Evolutionary conservation across 2,113 vertebrate genomes (phyloP).

Genomic region (Anarrhichthys ocellatus): DNA sequence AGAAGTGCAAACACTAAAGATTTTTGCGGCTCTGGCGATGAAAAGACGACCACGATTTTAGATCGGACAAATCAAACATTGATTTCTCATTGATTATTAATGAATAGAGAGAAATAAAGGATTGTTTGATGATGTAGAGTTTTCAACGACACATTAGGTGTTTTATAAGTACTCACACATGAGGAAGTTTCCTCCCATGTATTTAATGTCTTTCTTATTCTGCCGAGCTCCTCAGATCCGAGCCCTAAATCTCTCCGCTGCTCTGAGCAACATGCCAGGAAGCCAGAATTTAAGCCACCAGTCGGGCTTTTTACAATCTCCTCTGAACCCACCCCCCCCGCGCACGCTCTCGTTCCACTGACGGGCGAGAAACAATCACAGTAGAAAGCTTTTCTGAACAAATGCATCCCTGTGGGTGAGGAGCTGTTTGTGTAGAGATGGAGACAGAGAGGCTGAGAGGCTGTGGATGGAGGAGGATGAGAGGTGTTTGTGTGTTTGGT

Average conservation of each 20-base stretch:
- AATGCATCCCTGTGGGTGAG: conserved; percentile 16
- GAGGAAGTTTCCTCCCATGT: too few relatives aligned
- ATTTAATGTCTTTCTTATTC: too few relatives aligned
- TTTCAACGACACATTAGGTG: too few relatives aligned
- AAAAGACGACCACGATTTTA: too few relatives aligned
- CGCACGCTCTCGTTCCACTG: conserved; percentile 12
- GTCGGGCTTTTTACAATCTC: conserved; percentile 19
- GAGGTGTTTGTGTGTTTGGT: background rate
- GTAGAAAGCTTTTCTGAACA: conserved; percentile 38
- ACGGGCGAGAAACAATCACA: conserved; percentile 41
- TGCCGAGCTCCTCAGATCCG: background rate
- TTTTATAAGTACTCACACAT: too few relatives aligned
- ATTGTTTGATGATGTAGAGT: too few relatives aligned
- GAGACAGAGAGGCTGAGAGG: background rate
- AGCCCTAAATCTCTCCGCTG: background rate
- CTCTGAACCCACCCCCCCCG: conserved; percentile 22
- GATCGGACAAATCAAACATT: too few relatives aligned
- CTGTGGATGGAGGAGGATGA: background rate
- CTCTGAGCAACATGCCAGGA: conserved; percentile 10
- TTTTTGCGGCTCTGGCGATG: too few relatives aligned
- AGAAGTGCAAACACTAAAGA: too few relatives aligned
- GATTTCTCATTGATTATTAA: too few relatives aligned
- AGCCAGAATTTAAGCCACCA: conserved; percentile 32
- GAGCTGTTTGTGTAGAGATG: background rate
- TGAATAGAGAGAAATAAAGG: too few relatives aligned